A percentile compares a stretch with the other conserved stretches of the same genome.
Conservation (phyloP, 2,888 invertebrate species). For the Drosophila maculinotata region DNA sequence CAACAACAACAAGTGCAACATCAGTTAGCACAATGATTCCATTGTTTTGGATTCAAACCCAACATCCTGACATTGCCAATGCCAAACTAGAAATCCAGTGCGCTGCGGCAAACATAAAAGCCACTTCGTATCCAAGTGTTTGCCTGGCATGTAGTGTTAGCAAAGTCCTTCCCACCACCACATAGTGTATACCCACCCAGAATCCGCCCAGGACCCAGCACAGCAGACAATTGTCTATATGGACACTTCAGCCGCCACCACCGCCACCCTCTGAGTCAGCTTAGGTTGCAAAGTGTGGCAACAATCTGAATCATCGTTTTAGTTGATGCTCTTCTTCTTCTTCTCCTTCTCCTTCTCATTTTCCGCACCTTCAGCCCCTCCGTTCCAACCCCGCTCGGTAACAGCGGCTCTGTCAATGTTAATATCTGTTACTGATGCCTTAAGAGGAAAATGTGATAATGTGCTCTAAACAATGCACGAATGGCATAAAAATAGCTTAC, state of each 20-base stretch:
- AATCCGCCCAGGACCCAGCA: constrained; percentile 3
- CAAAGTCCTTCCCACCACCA: neutral
- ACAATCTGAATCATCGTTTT: constrained; percentile 78
- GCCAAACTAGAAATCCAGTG: constrained; percentile 61
- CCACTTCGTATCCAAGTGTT: constrained; percentile 76
- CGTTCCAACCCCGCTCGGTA: neutral
- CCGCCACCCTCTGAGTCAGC: constrained; percentile 45
- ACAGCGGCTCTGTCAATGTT: constrained; percentile 51
- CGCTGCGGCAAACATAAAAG: constrained; percentile 61
- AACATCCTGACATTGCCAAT: constrained; percentile 71
- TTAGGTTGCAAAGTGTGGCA: constrained; percentile 65
- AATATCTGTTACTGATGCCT: constrained; percentile 70
- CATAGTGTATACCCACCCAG: neutral
- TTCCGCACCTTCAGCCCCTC: neutral
- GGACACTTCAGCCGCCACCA: constrained; percentile 33
- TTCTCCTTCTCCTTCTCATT: constrained; percentile 1
- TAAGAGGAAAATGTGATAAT: constrained; percentile 80
- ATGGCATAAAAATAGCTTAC: constrained; percentile 72
- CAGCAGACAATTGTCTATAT: constrained; percentile 38
- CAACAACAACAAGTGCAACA: constrained; percentile 33
- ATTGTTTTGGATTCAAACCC: constrained; percentile 69
- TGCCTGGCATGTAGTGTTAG: constrained; percentile 44
- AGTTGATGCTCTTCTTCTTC: constrained; percentile 40
- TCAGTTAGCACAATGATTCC: constrained; percentile 61
- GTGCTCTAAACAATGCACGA: constrained; percentile 71